Evolutionary conservation across 2,113 vertebrate genomes (phyloP).

Genomic region (Zosterops borbonicus): DNA sequence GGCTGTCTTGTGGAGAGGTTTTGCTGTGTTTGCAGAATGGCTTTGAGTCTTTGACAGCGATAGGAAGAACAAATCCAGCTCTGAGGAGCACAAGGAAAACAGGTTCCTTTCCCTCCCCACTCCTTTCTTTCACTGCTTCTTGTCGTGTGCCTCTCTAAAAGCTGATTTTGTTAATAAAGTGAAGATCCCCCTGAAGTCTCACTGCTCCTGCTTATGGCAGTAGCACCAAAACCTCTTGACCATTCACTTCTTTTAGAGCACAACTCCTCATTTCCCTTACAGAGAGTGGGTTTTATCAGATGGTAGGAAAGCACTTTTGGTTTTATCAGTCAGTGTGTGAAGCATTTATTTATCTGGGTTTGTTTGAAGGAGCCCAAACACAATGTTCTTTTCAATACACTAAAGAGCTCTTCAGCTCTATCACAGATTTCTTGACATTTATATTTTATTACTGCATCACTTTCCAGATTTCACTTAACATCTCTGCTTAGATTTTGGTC

Average conservation of each 20-base stretch:
- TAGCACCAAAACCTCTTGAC: background rate
- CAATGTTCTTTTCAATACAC: background rate
- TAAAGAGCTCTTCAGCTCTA: background rate
- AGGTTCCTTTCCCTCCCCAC: background rate
- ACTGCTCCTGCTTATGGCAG: rapidly evolving
- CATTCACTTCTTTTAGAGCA: background rate
- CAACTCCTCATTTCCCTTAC: background rate
- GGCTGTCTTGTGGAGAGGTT: conserved; percentile 52
- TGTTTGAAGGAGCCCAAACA: background rate
- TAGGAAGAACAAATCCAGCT: conserved; percentile 1
- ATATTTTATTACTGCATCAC: background rate
- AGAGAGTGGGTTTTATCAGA: background rate
- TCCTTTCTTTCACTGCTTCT: background rate
- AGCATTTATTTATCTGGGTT: background rate
- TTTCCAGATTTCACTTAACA: background rate
- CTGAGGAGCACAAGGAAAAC: background rate
- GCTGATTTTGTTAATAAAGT: background rate
- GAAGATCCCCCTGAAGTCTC: background rate
- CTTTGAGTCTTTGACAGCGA: background rate
- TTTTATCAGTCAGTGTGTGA: background rate
- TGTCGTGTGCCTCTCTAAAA: background rate
- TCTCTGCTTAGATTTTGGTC: background rate
- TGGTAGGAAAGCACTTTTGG: background rate
- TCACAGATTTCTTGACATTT: background rate
- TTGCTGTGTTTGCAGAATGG: conserved; percentile 32